Conservation (phyloP, 1,140 invertebrate species). For the Megalonaias nervosa region DNA sequence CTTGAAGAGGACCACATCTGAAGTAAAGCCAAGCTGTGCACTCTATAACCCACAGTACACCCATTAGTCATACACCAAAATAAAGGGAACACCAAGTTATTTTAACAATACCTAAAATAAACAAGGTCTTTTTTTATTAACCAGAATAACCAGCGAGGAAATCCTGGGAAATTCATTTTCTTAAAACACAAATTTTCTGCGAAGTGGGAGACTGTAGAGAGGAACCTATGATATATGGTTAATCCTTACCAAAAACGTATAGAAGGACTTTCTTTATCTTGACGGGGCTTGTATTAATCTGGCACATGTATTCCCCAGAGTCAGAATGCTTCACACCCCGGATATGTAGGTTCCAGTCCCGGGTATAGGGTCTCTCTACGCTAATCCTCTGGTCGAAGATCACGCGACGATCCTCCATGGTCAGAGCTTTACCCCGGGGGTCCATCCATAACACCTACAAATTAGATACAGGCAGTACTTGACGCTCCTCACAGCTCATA, state of each 20-base stretch:
- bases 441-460: conserved; percentile 32
- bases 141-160: too few relatives aligned
- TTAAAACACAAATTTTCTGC: background rate
- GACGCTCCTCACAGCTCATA: too few relatives aligned
- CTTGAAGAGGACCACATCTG: too few relatives aligned
- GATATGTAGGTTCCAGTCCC: conserved; percentile 64
- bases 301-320: conserved; percentile 56
- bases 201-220: too few relatives aligned
- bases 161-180: too few relatives aligned
- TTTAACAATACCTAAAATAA: too few relatives aligned
- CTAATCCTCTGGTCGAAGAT: conserved; percentile 57
- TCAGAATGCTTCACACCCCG: conserved; percentile 54
- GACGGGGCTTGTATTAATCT: conserved; percentile 58
- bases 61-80: too few relatives aligned
- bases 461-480: background rate
- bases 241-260: conserved; percentile 52
- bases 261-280: conserved; percentile 54
- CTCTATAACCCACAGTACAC: too few relatives aligned
- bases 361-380: conserved; percentile 52
- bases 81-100: too few relatives aligned
- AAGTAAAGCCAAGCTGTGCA: too few relatives aligned
- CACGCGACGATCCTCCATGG: conserved; percentile 46
- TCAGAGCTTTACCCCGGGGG: conserved; percentile 17
- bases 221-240: background rate
- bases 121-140: too few relatives aligned